A percentile compares a stretch with the other conserved stretches of the same genome.
Evolutionary conservation across 2,113 vertebrate species (phyloP).

Genomic region (Pristiophorus japonicus): DNA sequence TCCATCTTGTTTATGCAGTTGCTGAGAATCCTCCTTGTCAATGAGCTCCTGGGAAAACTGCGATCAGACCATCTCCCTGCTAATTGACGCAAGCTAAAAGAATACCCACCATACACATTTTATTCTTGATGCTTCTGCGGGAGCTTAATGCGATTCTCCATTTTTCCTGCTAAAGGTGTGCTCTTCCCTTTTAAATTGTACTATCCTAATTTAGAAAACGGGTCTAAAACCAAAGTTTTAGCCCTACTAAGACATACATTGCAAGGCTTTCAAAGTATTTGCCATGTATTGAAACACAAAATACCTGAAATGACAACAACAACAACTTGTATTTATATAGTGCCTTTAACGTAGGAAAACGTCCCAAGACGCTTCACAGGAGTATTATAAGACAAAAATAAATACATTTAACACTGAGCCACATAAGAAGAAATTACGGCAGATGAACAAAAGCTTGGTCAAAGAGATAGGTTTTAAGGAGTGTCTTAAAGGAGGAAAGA

Average conservation of each 20-base stretch:
- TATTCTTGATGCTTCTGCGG: neutral
- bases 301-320: too few species aligned
- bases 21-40: slow-evolving; percentile 1
- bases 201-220: neutral
- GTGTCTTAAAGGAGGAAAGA: too few species aligned
- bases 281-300: neutral
- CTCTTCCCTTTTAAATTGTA: neutral
- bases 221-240: neutral
- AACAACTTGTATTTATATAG: too few species aligned
- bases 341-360: too few species aligned
- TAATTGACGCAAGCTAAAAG: neutral
- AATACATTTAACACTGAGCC: too few species aligned
- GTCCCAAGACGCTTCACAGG: too few species aligned
- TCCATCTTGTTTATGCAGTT: slow-evolving; percentile 34
- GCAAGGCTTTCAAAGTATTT: neutral
- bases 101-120: neutral
- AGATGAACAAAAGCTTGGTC: too few species aligned
- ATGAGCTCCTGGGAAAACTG: neutral
- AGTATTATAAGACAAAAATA: too few species aligned
- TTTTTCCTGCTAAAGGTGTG: neutral
- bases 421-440: too few species aligned
- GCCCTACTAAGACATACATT: neutral
- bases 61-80: neutral
- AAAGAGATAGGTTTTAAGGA: too few species aligned
- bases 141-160: neutral